Conservation (phyloP, 2,797 vertebrate genomes). For the Diplodus puntazzo region DNA sequence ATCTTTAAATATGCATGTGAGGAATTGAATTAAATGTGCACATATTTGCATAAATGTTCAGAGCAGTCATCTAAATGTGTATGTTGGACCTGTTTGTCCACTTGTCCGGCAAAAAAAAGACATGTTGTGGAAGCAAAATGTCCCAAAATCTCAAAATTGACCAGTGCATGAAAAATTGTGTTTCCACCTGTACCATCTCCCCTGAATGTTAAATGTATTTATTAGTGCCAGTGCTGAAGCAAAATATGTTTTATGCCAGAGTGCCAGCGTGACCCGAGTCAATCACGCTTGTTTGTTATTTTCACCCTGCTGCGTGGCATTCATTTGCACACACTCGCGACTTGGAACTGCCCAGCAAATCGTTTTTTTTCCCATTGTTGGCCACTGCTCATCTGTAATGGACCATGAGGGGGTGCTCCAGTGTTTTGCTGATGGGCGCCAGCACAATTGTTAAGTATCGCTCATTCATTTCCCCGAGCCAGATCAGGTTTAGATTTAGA, state of each 20-base stretch:
- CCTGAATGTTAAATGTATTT: not conserved
- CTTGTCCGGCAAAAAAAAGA: too few species aligned
- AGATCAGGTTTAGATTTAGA: constrained; percentile 39
- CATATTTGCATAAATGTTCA: too few species aligned
- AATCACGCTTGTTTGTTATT: constrained; percentile 29
- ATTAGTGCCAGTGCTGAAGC: not conserved
- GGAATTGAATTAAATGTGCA: too few species aligned
- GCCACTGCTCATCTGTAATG: constrained; percentile 62
- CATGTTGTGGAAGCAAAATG: too few species aligned
- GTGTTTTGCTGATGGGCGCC: constrained; percentile 48
- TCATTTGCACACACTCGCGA: constrained; percentile 26
- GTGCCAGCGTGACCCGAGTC: constrained; percentile 16
- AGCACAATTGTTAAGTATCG: constrained; percentile 48
- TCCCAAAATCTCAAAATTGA: too few species aligned
- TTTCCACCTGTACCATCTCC: too few species aligned
- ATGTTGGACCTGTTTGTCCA: too few species aligned
- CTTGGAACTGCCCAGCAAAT: constrained; percentile 42
- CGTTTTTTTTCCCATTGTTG: constrained; percentile 44
- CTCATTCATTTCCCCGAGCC: constrained; percentile 42
- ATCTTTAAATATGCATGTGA: too few species aligned
- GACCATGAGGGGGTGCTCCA: constrained; percentile 47
- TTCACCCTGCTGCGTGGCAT: constrained; percentile 42
- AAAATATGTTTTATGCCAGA: not conserved
- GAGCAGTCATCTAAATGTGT: too few species aligned
- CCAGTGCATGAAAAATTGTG: too few species aligned